Percentiles rank a stretch among this genome's conserved stretches.
These are phyloP conservation scores for Spheniscus mendiculus DNA, from an alignment of 2,113 vertebrate species.

Conservation along the genomic window DNA sequence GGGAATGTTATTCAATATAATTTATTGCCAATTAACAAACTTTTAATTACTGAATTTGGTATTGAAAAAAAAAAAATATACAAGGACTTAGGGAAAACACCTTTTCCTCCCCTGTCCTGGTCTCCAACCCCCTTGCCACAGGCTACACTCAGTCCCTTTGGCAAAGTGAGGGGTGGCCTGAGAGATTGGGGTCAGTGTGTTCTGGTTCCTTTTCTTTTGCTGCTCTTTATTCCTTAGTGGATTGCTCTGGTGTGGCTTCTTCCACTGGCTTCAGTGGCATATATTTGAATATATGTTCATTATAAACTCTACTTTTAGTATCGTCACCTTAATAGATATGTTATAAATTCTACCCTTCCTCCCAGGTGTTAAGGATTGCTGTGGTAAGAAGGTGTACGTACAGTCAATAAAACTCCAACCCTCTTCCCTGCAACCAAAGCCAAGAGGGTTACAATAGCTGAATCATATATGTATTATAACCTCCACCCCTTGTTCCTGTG, in stretches of 20 bases:
- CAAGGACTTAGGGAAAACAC: background rate
- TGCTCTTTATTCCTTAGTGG: background rate
- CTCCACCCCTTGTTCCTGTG: background rate
- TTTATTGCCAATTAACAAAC: background rate
- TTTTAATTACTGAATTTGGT: background rate
- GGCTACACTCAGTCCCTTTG: background rate
- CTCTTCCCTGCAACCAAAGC: background rate
- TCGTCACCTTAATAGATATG: background rate
- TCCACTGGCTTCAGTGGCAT: background rate
- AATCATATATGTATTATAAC: background rate
- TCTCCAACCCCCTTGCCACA: accelerated
- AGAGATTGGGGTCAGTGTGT: background rate
- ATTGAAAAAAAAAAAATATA: background rate
- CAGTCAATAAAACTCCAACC: background rate
- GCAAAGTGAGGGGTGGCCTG: background rate
- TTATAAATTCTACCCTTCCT: background rate
- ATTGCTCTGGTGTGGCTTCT: background rate
- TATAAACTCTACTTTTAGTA: background rate
- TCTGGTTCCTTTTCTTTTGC: background rate
- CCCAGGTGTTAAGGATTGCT: background rate
- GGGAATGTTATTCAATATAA: background rate
- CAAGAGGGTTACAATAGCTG: background rate
- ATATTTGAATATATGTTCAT: background rate
- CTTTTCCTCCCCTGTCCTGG: background rate
- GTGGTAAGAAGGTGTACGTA: background rate